Conservation (phyloP, 2,113 vertebrate genomes). For the Pagrus major region DNA sequence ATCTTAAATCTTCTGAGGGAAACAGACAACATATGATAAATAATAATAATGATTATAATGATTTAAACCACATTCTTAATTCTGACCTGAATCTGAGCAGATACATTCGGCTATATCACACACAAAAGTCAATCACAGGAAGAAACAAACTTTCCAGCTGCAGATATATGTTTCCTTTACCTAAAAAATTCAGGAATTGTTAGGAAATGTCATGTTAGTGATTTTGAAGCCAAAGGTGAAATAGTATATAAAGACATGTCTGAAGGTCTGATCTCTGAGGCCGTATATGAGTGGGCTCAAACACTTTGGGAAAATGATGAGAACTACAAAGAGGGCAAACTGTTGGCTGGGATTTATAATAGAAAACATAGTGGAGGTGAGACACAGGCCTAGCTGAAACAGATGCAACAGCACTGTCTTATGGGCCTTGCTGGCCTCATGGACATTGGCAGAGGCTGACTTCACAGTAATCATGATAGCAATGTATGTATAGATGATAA, state of each 20-base stretch:
- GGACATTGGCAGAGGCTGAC: slow-evolving; percentile 9
- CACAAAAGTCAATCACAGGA: neutral
- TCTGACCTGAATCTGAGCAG: neutral
- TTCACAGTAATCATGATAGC: slow-evolving; percentile 50
- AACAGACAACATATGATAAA: neutral
- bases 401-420: slow-evolving; percentile 66
- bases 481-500: slow-evolving; percentile 63
- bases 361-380: slow-evolving; percentile 55
- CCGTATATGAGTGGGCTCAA: slow-evolving; percentile 69
- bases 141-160: neutral
- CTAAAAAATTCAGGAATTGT: neutral
- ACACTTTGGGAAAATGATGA: slow-evolving; percentile 67
- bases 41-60: too few relatives aligned
- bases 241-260: slow-evolving; percentile 48
- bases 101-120: neutral
- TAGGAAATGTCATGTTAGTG: neutral
- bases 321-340: slow-evolving; percentile 51
- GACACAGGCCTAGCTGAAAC: slow-evolving; percentile 62
- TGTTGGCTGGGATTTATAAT: slow-evolving; percentile 29
- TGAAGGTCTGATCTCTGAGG: slow-evolving; percentile 63
- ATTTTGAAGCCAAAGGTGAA: slow-evolving; percentile 57
- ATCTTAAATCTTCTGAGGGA: neutral
- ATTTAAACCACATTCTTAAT: neutral
- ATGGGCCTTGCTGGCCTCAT: slow-evolving; percentile 27
- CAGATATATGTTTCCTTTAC: neutral